These are phyloP conservation scores for Heliconius congener DNA, from an alignment of 1,140 invertebrate genomes.

Conservation along the genomic window DNA sequence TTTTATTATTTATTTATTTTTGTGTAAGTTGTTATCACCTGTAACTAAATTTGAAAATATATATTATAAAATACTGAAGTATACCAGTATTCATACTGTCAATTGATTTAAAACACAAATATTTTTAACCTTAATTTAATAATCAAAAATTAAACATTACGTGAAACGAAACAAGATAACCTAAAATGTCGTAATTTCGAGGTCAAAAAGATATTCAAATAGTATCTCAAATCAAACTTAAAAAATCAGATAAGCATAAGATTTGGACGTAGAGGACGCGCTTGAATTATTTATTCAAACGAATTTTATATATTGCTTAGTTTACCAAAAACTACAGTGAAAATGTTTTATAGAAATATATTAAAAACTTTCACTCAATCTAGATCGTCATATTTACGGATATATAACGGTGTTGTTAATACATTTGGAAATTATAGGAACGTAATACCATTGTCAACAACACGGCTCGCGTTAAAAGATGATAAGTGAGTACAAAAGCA, in stretches of 20 bases:
- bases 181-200: constrained; percentile 30
- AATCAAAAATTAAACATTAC: neutral
- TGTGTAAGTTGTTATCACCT: too few species aligned
- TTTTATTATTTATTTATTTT: too few species aligned
- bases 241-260: constrained; percentile 27
- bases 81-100: neutral
- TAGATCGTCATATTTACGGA: constrained; percentile 51
- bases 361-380: constrained; percentile 53
- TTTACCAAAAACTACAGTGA: constrained; percentile 19
- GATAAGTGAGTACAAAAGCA: constrained; percentile 63
- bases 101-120: neutral
- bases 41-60: too few species aligned
- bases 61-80: neutral
- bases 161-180: constrained; percentile 31
- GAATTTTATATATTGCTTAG: neutral
- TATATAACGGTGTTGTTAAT: constrained; percentile 50
- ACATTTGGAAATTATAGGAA: constrained; percentile 61
- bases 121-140: neutral
- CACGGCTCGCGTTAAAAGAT: constrained; percentile 54
- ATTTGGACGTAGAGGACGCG: constrained; percentile 17
- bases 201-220: constrained; percentile 32
- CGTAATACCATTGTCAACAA: constrained; percentile 61
- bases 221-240: neutral
- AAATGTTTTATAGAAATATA: constrained; percentile 62
- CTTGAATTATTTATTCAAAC: constrained; percentile 27